Conservation (phyloP, 2,113 vertebrate genomes). For the Columba livia region DNA sequence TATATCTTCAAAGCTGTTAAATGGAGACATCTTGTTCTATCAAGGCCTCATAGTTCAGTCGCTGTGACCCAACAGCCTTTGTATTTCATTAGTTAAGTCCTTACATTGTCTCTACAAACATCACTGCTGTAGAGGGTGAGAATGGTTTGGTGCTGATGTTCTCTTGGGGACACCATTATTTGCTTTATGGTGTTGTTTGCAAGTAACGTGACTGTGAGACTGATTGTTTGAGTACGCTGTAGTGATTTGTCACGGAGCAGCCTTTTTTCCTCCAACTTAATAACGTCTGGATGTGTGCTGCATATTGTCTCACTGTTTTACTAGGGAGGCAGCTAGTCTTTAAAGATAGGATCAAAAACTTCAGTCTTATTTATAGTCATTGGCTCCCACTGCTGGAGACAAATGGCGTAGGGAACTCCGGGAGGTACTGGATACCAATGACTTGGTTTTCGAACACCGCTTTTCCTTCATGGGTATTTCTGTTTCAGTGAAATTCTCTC, state of each 20-base stretch:
- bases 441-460: not conserved
- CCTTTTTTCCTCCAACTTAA: not conserved
- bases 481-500: not conserved
- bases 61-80: not conserved
- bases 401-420: fast-evolving
- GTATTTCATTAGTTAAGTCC: not conserved
- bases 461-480: not conserved
- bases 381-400: not conserved
- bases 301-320: not conserved
- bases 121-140: fast-evolving
- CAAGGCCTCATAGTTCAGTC: not conserved
- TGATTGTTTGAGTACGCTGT: not conserved
- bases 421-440: not conserved
- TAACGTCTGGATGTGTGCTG: not conserved
- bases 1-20: not conserved
- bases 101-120: not conserved
- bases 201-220: not conserved
- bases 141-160: not conserved
- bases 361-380: not conserved
- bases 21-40: not conserved
- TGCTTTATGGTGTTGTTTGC: not conserved
- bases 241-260: not conserved
- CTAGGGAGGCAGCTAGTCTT: not conserved
- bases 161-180: not conserved
- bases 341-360: not conserved